Conservation (phyloP, 2,888 invertebrate species). For the Tachina fera region DNA sequence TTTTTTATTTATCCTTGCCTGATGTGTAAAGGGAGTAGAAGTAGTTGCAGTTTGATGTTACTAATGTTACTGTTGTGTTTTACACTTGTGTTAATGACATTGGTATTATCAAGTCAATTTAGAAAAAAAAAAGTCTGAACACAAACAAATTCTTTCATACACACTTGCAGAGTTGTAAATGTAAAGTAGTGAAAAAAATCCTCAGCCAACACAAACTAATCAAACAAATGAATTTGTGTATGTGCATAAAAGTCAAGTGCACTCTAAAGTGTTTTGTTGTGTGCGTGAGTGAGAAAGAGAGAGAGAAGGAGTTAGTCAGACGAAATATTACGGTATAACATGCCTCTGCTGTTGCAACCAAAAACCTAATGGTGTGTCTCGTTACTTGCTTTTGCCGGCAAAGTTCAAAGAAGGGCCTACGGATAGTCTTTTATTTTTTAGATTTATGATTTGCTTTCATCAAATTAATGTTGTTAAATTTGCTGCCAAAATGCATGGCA, state of each 20-base stretch:
- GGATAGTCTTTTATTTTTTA: background rate
- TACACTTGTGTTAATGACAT: conserved; percentile 56
- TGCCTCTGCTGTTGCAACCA: conserved; percentile 15
- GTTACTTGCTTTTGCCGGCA: too few species aligned
- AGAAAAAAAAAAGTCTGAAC: conserved; percentile 12
- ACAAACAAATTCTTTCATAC: background rate
- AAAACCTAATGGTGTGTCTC: conserved; percentile 40
- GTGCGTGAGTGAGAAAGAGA: too few species aligned
- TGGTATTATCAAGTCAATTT: conserved; percentile 63
- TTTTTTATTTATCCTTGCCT: background rate
- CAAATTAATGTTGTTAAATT: conserved; percentile 18
- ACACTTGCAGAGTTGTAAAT: background rate
- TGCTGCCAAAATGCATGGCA: conserved; percentile 6
- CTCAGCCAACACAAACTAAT: conserved; percentile 7
- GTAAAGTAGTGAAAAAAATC: conserved; percentile 18
- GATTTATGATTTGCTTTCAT: background rate
- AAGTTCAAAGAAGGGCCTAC: background rate
- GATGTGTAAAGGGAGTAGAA: background rate
- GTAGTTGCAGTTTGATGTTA: conserved; percentile 28
- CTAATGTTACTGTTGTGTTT: conserved; percentile 56
- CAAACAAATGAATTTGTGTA: background rate
- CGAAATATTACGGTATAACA: background rate
- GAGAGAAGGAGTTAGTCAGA: background rate
- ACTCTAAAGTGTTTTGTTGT: background rate
- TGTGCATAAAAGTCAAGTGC: background rate